Conservation (phyloP, 2,113 vertebrate genomes). For the Pyrgilauda ruficollis region DNA sequence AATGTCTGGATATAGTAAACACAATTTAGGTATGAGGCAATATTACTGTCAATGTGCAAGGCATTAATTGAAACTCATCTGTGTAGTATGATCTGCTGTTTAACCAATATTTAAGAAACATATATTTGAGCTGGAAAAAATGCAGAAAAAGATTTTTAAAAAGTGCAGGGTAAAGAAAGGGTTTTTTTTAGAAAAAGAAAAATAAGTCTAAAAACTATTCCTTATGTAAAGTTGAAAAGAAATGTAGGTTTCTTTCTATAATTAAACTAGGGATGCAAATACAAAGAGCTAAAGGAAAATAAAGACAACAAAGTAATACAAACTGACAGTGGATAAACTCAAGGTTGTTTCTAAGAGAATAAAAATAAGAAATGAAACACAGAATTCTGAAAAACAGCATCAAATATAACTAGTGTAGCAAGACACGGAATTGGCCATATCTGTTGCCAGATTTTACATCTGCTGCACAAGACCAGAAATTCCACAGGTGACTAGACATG, state of each 20-base stretch:
- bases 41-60: not conserved
- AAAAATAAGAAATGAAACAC: not conserved
- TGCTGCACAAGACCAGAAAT: not conserved
- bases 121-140: not conserved
- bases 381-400: not conserved
- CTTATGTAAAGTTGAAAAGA: not conserved
- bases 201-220: not conserved
- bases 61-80: not conserved
- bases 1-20: not conserved
- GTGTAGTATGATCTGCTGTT: not conserved
- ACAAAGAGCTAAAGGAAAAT: not conserved
- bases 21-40: not conserved
- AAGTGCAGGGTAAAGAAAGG: not conserved
- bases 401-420: not conserved
- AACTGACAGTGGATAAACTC: not conserved
- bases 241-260: not conserved
- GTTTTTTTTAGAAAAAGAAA: not conserved
- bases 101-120: not conserved
- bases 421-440: not conserved
- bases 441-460: not conserved
- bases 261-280: not conserved
- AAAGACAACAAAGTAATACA: not conserved
- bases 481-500: not conserved
- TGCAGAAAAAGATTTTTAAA: not conserved
- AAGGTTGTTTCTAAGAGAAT: not conserved